phyloP scores from a whole-genome alignment of 2,797 vertebrate species.

The Pelochelys cantorii region DNA sequence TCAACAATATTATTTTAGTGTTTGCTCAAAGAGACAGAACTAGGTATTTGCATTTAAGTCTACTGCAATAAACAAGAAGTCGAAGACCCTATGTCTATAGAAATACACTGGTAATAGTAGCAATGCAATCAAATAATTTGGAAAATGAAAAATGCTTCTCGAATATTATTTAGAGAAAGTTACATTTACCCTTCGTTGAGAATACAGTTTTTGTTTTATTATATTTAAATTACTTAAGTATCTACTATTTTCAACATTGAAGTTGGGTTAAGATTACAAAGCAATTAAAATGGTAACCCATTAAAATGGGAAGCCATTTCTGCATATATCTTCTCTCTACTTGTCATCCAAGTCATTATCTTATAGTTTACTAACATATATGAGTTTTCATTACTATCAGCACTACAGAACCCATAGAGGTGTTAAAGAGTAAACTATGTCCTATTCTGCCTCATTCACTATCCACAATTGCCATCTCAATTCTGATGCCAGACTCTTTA shows the following conservation, averaged over 20 bases:
- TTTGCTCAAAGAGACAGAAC: neutral
- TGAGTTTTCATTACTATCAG: neutral
- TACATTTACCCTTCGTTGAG: neutral
- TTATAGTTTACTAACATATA: neutral
- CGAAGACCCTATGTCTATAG: neutral
- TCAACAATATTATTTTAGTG: neutral
- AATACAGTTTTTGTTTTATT: neutral
- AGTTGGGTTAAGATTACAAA: neutral
- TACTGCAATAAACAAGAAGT: neutral
- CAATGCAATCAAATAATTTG: neutral
- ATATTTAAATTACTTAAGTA: fast-evolving
- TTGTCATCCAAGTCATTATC: neutral
- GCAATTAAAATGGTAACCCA: neutral
- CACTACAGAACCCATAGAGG: neutral
- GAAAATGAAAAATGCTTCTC: neutral
- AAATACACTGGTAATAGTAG: neutral
- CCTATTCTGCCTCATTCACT: neutral
- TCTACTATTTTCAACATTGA: neutral
- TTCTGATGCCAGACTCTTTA: neutral
- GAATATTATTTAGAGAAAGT: neutral
- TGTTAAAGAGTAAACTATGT: neutral
- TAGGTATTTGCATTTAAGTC: neutral
- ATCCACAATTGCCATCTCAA: neutral
- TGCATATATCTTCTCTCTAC: neutral
- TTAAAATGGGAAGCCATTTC: neutral